These are phyloP conservation scores for Poecile montanus DNA, from an alignment of 2,797 vertebrate species.

Conservation along the genomic window DNA sequence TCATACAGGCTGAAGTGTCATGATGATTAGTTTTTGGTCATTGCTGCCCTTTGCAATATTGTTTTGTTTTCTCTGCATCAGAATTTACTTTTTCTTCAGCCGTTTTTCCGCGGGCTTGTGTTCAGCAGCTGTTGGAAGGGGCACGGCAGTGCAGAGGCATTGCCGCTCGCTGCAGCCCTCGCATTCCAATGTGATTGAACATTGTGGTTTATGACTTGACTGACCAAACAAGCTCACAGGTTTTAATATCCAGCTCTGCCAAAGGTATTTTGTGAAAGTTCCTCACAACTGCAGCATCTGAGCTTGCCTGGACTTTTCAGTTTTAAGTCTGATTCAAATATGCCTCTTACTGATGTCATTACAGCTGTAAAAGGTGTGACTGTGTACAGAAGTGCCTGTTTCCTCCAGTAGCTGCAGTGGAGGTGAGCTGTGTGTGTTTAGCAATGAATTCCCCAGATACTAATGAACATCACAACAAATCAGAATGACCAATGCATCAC, in stretches of 20 bases:
- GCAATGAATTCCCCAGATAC: conserved; percentile 51
- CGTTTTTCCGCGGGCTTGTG: not conserved
- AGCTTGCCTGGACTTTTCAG: conserved; percentile 10
- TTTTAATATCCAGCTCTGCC: conserved; percentile 56
- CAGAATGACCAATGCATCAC: conserved; percentile 19
- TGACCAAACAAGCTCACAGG: conserved; percentile 40
- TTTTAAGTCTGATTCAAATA: not conserved
- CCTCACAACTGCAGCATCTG: not conserved
- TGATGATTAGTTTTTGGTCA: conserved; percentile 48
- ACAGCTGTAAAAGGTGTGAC: not conserved
- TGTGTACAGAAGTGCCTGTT: conserved; percentile 34
- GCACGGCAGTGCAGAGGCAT: not conserved
- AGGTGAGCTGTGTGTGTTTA: conserved; percentile 38
- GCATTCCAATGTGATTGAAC: conserved; percentile 67
- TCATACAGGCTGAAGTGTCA: conserved; percentile 49
- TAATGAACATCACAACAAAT: conserved; percentile 58
- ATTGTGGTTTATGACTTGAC: conserved; percentile 51
- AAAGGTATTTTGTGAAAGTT: conserved; percentile 45
- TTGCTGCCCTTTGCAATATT: not conserved
- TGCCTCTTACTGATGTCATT: conserved; percentile 22
- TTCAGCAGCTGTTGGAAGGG: not conserved
- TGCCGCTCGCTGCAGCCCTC: not conserved
- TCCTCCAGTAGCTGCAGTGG: not conserved
- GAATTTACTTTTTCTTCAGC: not conserved
- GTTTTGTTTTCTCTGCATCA: not conserved